Evolutionary conservation across 2,888 invertebrate species (phyloP), one percentile per base, ranked within the genome.

Genomic region (Polia nebulosa): DNA sequence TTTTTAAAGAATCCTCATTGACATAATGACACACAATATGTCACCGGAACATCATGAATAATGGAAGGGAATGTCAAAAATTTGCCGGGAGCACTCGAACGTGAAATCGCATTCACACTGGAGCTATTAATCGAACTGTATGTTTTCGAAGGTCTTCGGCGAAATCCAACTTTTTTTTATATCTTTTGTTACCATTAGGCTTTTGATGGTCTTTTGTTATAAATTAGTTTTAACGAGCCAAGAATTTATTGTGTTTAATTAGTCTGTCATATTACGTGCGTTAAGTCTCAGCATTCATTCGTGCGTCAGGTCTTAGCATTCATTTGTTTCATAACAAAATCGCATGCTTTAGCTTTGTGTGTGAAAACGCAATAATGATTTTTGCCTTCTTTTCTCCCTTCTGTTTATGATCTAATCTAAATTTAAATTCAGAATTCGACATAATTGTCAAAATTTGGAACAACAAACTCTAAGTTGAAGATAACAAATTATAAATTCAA

Each of bases 21-120:
- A 89, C 88, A 86, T 90, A 90, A 92, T 91, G 90, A 89, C 85
- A 83, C 79, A 83, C 82, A 84, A 92, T 92, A 91, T 87, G 90
- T 92, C 91, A 92, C 89, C 85, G 83, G 88, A 87, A 87, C 82
- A 86, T 83, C 82, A 75, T 90, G 89, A 92, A 91, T 92, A 91
- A 92, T 91, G 90, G 87, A 88, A 81, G 80, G 80, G 85, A 87
- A 87, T 82, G 81, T 75, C 59, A 72, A 78, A 83, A 82, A 76
- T 80, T 74, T 72, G 53, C 58, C 62, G 60, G 59, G 49, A 72
- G 72, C 83, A 80, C 71, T 82, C 78, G 76, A 77, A 67, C 76
- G 80, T 80, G 75, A 87, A 87, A 87, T 85, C 80, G 78, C 71
- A 84, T 86, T 84, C 82, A 78, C 77, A 78, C 76, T 63, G 71